phyloP scores from a whole-genome alignment of 2,888 invertebrate species.

The Epinotia nisella region DNA sequence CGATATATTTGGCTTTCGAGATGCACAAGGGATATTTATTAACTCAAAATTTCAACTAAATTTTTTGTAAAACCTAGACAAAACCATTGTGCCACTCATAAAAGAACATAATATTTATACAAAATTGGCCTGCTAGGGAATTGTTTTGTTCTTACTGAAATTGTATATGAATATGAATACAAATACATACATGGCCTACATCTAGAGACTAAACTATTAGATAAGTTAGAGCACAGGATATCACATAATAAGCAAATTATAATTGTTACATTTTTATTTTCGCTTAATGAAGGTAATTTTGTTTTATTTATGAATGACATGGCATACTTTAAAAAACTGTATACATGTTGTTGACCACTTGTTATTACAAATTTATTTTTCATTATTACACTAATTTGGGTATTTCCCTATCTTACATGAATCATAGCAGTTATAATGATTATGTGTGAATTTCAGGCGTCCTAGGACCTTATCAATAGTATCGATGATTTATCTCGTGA shows the following conservation, averaged over 20 bases:
- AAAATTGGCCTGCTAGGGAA: too few species aligned
- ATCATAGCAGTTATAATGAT: not conserved
- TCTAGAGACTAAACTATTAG: too few species aligned
- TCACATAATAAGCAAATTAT: not conserved
- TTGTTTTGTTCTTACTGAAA: too few species aligned
- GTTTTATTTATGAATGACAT: not conserved
- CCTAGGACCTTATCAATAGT: not conserved
- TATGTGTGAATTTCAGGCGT: not conserved
- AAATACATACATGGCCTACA: too few species aligned
- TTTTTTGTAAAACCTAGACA: too few species aligned
- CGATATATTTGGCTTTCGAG: too few species aligned
- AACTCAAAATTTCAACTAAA: too few species aligned
- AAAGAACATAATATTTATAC: too few species aligned
- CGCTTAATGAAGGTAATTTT: constrained; percentile 19
- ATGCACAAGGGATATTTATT: too few species aligned
- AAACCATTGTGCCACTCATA: too few species aligned
- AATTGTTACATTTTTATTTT: not conserved
- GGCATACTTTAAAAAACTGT: not conserved
- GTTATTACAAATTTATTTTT: not conserved
- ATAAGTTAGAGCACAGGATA: not conserved
- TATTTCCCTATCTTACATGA: not conserved
- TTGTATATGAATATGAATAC: too few species aligned
- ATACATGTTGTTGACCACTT: not conserved
- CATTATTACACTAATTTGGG: not conserved
- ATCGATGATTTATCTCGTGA: constrained; percentile 46